These are phyloP conservation scores for Drosophila insularis DNA, from an alignment of 1,140 invertebrate species.

Conservation along the genomic window DNA sequence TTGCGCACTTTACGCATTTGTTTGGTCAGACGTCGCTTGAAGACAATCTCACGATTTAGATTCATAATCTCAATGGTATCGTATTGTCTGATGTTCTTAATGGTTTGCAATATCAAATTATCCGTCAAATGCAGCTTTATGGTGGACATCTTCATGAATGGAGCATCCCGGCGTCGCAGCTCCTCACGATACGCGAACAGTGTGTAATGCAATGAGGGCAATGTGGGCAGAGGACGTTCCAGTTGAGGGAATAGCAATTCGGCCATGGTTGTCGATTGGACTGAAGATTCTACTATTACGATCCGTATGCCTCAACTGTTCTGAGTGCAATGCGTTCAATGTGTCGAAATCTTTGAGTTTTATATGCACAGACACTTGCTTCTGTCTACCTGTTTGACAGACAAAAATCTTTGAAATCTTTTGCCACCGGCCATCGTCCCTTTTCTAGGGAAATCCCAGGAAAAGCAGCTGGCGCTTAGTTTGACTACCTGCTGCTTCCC, in stretches of 20 bases:
- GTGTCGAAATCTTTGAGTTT: slow-evolving; percentile 21
- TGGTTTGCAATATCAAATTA: slow-evolving; percentile 68
- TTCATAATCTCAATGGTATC: slow-evolving; percentile 71
- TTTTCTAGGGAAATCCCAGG: slow-evolving; percentile 51
- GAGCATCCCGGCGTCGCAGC: slow-evolving; percentile 49
- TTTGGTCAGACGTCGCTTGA: slow-evolving; percentile 64
- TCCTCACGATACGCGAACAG: slow-evolving; percentile 71
- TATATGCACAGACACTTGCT: slow-evolving; percentile 32
- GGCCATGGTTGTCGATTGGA: slow-evolving; percentile 40
- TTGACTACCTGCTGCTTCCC: slow-evolving; percentile 48
- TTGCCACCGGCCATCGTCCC: slow-evolving; percentile 8
- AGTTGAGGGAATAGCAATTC: slow-evolving; percentile 61
- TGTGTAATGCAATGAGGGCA: slow-evolving; percentile 66
- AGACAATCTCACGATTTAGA: slow-evolving; percentile 66
- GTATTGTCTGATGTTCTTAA: slow-evolving; percentile 65
- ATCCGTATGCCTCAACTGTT: slow-evolving; percentile 33
- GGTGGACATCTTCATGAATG: slow-evolving; percentile 71
- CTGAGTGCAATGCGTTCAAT: slow-evolving; percentile 28
- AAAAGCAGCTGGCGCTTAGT: slow-evolving; percentile 52
- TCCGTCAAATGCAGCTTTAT: slow-evolving; percentile 73
- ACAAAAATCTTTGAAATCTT: neutral
- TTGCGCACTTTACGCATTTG: slow-evolving; percentile 70
- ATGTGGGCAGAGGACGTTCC: slow-evolving; percentile 59
- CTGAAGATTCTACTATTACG: slow-evolving; percentile 3
- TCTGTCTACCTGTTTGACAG: slow-evolving; percentile 40